A percentile compares a stretch with the other conserved stretches of the same genome.
Conservation (phyloP, 2,888 invertebrate species). For the Eubasilissa splendida region DNA sequence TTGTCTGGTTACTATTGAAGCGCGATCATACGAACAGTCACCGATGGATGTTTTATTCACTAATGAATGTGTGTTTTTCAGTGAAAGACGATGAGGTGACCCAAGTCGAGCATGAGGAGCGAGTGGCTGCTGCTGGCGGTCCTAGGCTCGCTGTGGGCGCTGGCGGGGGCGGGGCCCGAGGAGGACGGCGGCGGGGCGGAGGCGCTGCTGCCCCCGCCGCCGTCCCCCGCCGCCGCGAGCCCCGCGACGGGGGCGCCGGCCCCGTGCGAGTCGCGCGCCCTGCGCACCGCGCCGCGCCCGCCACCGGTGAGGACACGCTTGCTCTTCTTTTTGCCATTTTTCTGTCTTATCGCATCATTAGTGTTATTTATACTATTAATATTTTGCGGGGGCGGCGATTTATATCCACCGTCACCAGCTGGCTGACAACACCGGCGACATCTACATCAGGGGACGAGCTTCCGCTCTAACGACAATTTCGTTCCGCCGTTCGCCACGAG, state of each 20-base stretch:
- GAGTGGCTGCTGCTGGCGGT: slow-evolving; percentile 64
- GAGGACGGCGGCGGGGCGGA: slow-evolving; percentile 62
- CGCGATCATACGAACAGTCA: too few relatives aligned
- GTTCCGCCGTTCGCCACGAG: too few relatives aligned
- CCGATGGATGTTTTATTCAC: background rate
- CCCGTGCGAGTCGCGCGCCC: slow-evolving; percentile 61
- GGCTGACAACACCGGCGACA: too few relatives aligned
- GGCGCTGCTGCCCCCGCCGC: slow-evolving; percentile 63
- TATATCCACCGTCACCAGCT: too few relatives aligned
- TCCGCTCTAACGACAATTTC: too few relatives aligned
- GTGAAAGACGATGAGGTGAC: slow-evolving; percentile 56
- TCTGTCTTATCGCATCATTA: background rate
- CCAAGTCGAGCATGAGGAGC: slow-evolving; percentile 54
- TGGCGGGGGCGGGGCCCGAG: slow-evolving; percentile 62
- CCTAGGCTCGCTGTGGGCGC: slow-evolving; percentile 65
- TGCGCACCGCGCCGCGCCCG: slow-evolving; percentile 37
- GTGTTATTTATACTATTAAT: too few relatives aligned
- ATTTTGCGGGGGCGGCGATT: too few relatives aligned
- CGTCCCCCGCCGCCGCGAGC: slow-evolving; percentile 61
- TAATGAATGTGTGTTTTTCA: slow-evolving; percentile 12
- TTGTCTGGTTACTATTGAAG: too few relatives aligned
- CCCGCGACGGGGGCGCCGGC: slow-evolving; percentile 60
- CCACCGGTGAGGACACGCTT: slow-evolving; percentile 60
- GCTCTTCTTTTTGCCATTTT: background rate
- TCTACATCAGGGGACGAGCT: too few relatives aligned